Percentiles rank a stretch among this genome's conserved stretches.
These are phyloP conservation scores for Ophion obscuratus DNA, from an alignment of 2,888 invertebrate species.

Conservation along the genomic window DNA sequence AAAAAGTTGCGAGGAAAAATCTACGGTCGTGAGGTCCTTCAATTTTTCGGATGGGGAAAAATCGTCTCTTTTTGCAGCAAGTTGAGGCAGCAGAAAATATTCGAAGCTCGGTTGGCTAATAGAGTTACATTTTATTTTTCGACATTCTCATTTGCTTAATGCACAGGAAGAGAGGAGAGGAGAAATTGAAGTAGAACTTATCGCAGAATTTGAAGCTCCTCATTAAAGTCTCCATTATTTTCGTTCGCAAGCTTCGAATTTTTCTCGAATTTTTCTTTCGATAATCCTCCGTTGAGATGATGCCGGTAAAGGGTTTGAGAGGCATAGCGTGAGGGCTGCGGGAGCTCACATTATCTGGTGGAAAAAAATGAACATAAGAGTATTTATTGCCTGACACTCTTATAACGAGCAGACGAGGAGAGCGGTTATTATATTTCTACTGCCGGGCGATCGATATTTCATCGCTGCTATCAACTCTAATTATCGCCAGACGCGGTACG, in stretches of 20 bases:
- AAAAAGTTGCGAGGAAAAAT: slow-evolving; percentile 4
- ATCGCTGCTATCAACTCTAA: background rate
- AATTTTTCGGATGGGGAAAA: too few species aligned
- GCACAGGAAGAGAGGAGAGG: background rate
- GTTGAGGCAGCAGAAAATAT: too few species aligned
- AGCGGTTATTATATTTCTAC: slow-evolving; percentile 32
- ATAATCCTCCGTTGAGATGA: slow-evolving; percentile 27
- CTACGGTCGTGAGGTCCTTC: too few species aligned
- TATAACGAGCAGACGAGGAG: slow-evolving; percentile 32
- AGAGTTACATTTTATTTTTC: too few species aligned
- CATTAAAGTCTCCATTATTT: background rate
- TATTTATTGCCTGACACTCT: slow-evolving; percentile 34
- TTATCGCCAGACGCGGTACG: background rate
- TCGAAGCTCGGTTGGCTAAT: too few species aligned
- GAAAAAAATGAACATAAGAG: slow-evolving; percentile 16
- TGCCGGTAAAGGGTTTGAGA: slow-evolving; percentile 18
- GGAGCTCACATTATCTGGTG: slow-evolving; percentile 12
- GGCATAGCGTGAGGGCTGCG: background rate
- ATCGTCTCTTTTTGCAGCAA: too few species aligned
- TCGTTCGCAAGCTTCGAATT: slow-evolving; percentile 9
- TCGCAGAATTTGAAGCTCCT: background rate
- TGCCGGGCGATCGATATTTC: slow-evolving; percentile 38
- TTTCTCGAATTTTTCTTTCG: slow-evolving; percentile 5
- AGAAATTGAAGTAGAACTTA: background rate
- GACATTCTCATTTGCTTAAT: background rate